Percentiles rank a stretch among this genome's conserved stretches.
Evolutionary conservation across 1,140 invertebrate genomes (phyloP).

Genomic region (Papilio helenus): DNA sequence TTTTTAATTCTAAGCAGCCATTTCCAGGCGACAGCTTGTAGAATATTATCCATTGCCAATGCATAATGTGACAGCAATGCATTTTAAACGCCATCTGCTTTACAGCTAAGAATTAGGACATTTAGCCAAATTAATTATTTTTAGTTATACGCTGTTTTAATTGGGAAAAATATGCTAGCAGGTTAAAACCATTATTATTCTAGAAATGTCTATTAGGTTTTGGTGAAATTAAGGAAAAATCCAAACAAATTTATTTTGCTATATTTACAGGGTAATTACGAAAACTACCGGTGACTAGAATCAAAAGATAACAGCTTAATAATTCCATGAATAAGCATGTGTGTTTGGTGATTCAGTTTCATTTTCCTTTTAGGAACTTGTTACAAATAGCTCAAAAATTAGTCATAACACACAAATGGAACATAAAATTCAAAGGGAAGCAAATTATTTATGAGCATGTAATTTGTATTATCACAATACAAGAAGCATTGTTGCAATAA

Average conservation of each 20-base stretch:
- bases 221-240: not conserved
- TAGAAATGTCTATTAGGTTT: not conserved
- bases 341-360: not conserved
- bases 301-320: not conserved
- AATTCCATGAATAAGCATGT: not conserved
- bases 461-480: not conserved
- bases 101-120: too few species aligned
- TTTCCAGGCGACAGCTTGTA: too few species aligned
- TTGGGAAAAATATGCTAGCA: not conserved
- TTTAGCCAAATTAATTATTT: too few species aligned
- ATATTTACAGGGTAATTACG: not conserved
- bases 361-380: constrained; percentile 2
- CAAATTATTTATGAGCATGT: too few species aligned
- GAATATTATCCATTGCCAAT: too few species aligned
- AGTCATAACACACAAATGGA: not conserved
- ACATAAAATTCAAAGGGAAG: too few species aligned
- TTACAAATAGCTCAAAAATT: not conserved
- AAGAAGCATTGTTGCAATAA: not conserved
- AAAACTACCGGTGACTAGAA: not conserved
- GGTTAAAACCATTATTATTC: not conserved
- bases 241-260: not conserved
- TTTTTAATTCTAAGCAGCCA: too few species aligned
- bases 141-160: too few species aligned
- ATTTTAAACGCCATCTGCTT: too few species aligned
- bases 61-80: too few species aligned